These are phyloP conservation scores for Drosophila kohkoa DNA, from an alignment of 1,140 invertebrate species.

Conservation along the genomic window DNA sequence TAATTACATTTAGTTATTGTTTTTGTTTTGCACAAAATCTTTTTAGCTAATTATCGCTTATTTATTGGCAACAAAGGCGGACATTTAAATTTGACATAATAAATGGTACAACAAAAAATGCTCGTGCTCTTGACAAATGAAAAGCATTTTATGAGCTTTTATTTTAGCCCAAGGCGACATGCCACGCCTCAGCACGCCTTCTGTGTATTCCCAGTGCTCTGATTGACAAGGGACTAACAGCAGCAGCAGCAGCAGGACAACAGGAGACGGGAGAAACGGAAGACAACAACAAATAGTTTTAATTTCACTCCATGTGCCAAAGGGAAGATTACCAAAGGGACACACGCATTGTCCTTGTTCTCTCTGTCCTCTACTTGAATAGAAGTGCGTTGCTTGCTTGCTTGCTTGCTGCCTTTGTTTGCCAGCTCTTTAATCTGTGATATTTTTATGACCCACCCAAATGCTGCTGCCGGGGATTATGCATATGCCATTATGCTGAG, in stretches of 20 bases:
- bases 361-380: neutral
- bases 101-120: neutral
- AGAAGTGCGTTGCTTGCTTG: neutral
- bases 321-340: constrained; percentile 23
- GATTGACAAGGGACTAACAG: constrained; percentile 22
- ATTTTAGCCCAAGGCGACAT: neutral
- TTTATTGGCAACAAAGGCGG: constrained; percentile 27
- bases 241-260: constrained; percentile 6
- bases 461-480: constrained; percentile 55
- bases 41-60: constrained; percentile 7
- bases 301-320: constrained; percentile 52
- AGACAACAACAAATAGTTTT: constrained; percentile 55
- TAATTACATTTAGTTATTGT: constrained; percentile 21
- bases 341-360: constrained; percentile 37
- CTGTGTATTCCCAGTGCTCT: constrained; percentile 35
- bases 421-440: constrained; percentile 22
- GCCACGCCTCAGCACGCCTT: constrained; percentile 3
- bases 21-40: neutral
- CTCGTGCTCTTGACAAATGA: constrained; percentile 28
- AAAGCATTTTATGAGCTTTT: constrained; percentile 42
- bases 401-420: neutral
- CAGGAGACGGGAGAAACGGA: neutral
- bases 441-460: constrained; percentile 60
- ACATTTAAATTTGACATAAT: constrained; percentile 27
- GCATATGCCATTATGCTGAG: constrained; percentile 34